Evolutionary conservation across 2,888 invertebrate species (phyloP), one percentile per base, ranked within the genome.

Genomic region (Melanostoma mellinum): DNA sequence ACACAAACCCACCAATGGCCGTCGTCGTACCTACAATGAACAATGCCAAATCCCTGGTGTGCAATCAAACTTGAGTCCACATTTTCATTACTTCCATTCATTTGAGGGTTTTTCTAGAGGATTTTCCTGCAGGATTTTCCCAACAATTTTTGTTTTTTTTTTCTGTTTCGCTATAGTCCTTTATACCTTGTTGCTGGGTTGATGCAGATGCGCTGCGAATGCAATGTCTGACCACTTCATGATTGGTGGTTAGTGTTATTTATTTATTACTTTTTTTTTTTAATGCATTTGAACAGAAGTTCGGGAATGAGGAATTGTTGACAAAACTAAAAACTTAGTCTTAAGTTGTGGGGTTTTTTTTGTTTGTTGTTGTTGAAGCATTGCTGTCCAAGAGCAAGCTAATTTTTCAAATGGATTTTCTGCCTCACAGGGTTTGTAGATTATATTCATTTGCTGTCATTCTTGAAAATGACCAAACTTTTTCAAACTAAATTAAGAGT

Each of bases 1-100:
- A 58, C 30, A 61, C 40, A 61, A 52, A 36, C 10, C 60, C 36
- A 55, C 67, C 48, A 38, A 38, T 61, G 5, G 30, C 38, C 48
- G 35, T 44, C 20, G 20, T 20, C 20, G 20, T 20, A 20, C 20
- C 20, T 61, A 79, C 58, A 67, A 56, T 36, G 81, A 77, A 78
- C 61, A 82, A 78, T 78, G 69, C 48, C 36, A 74, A 82, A 78
- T 82, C 82, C 69, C 82, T 58, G 10, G 76, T 20, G 72, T 76
- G 65, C 30, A 58, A 48, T 73, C 48, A 63, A 78, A 78, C 61
- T 78, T 46, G 73, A 68, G 82, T 82, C 48, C 73, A 82, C 78
- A 63, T 78, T 82, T 78, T 78, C 73, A 82, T 78, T 82, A 82
- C 82, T 82, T 78, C 73, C 58, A 82, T 82, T 82, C 73, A 78